A percentile compares a stretch with the other conserved stretches of the same genome.
These are phyloP conservation scores for Heterocephalus glaber DNA, from an alignment of 2,113 vertebrate species.

Conservation along the genomic window DNA sequence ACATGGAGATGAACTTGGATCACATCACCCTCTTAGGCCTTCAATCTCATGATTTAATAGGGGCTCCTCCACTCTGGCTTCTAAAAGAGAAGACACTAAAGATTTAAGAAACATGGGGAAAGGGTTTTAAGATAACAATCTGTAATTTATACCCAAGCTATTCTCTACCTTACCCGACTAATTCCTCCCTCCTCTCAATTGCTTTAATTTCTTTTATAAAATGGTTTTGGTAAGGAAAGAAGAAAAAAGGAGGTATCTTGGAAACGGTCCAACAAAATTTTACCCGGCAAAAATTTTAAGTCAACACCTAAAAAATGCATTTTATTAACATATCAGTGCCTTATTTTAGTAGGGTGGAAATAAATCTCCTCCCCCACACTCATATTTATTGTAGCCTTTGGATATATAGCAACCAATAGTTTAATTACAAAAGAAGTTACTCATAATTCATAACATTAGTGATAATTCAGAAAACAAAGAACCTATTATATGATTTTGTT, in stretches of 20 bases:
- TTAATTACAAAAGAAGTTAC: slow-evolving; percentile 42
- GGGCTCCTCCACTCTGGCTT: slow-evolving; percentile 42
- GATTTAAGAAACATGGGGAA: slow-evolving; percentile 49
- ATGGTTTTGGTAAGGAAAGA: slow-evolving; percentile 76
- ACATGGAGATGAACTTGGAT: not conserved
- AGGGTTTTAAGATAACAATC: slow-evolving; percentile 74
- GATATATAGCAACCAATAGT: not conserved
- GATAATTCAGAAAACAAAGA: slow-evolving; percentile 35
- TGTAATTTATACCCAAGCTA: slow-evolving; percentile 83
- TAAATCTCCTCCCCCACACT: not conserved
- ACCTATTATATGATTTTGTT: not conserved
- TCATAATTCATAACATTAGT: not conserved
- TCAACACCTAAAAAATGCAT: slow-evolving; percentile 51
- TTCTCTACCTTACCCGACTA: slow-evolving; percentile 77
- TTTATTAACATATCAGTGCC: not conserved
- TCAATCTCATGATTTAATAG: slow-evolving; percentile 13
- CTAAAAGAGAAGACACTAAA: slow-evolving; percentile 67
- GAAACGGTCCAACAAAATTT: slow-evolving; percentile 72
- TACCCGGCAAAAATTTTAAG: slow-evolving; percentile 46
- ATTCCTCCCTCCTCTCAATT: slow-evolving; percentile 80
- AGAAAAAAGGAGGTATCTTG: slow-evolving; percentile 56
- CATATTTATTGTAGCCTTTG: not conserved
- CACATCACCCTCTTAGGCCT: slow-evolving; percentile 17
- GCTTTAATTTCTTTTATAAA: slow-evolving; percentile 80
- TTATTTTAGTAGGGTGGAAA: not conserved